Conservation (phyloP, 2,888 invertebrate species). For the Pseudococcus longispinus region DNA sequence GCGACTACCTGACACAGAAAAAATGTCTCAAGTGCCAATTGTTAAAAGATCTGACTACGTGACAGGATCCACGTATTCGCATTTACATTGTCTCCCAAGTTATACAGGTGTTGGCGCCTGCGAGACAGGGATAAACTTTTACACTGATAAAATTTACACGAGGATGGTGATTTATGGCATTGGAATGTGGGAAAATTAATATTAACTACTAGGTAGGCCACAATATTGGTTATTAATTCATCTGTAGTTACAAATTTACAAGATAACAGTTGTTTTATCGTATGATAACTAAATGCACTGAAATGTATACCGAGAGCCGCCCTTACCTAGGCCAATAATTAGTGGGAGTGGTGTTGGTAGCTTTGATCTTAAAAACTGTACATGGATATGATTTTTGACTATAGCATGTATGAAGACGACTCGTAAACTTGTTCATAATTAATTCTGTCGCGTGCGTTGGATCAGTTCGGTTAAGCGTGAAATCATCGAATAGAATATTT, state of each 20-base stretch:
- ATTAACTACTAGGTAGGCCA: neutral
- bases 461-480: neutral
- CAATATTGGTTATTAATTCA: neutral
- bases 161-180: neutral
- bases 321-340: neutral
- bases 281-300: neutral
- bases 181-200: slow-evolving; percentile 1
- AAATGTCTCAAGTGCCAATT: neutral
- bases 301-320: neutral
- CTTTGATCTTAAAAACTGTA: slow-evolving; percentile 39
- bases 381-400: slow-evolving; percentile 3
- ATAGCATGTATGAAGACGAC: neutral
- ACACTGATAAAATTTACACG: neutral
- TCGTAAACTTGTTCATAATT: slow-evolving; percentile 36
- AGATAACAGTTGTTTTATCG: slow-evolving; percentile 1
- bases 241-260: neutral
- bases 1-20: neutral
- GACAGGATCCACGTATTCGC: neutral
- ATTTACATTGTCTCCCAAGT: neutral
- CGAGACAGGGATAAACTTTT: neutral
- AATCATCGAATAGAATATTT: neutral
- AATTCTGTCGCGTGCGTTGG: neutral
- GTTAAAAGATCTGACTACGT: neutral
- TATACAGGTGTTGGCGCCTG: neutral
- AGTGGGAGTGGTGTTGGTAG: slow-evolving; percentile 31